A percentile compares a stretch with the other conserved stretches of the same genome.
Evolutionary conservation across 35 echinoderm and acorn worm genomes (phyloP).

Genomic region (Hemicentrotus pulcherrimus): DNA sequence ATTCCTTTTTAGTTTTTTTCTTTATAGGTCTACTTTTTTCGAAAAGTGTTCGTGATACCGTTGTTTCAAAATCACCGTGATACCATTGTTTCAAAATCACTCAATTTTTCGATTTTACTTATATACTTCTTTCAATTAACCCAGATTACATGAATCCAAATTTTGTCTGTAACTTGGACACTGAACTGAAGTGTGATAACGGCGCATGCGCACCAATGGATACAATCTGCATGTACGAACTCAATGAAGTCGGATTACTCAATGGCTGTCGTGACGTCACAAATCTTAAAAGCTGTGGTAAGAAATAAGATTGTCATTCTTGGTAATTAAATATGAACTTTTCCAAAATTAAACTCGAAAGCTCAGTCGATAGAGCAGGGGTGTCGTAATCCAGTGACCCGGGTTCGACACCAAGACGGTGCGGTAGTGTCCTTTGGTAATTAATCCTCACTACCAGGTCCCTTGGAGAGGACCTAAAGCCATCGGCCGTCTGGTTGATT

Average conservation of each 20-base stretch:
- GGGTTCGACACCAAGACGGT: no score
- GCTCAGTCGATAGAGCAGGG: no score
- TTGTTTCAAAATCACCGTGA: not conserved
- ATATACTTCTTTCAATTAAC: not conserved
- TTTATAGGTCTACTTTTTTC: no score
- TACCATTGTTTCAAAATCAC: not conserved
- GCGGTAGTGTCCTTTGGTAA: no score
- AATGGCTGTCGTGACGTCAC: slow-evolving; percentile 47
- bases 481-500: no score
- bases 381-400: no score
- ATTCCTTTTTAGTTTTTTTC: no score
- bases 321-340: no score
- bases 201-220: not conserved
- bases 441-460: no score
- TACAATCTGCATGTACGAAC: slow-evolving; percentile 10
- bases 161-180: not conserved
- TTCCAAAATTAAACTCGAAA: no score
- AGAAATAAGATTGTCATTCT: not conserved
- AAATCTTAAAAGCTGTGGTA: slow-evolving; percentile 48
- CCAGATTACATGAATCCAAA: not conserved
- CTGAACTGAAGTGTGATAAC: slow-evolving; percentile 6
- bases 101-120: not conserved
- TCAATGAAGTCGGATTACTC: slow-evolving; percentile 21
- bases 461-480: no score
- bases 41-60: not conserved